These are phyloP conservation scores for Scomber colias DNA, from an alignment of 2,113 vertebrate species.

Conservation along the genomic window DNA sequence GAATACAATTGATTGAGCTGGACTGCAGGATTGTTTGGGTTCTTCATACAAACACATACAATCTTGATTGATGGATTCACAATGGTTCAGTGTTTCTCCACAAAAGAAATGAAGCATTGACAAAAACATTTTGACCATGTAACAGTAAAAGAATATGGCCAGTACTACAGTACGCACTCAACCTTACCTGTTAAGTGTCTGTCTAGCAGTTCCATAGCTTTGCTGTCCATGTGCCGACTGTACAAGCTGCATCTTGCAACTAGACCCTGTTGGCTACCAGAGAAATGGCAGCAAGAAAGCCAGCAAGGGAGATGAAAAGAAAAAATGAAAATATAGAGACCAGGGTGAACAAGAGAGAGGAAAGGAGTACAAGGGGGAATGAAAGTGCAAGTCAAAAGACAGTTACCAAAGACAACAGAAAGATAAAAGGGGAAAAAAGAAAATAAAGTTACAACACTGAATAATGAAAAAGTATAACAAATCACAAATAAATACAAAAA, in stretches of 20 bases:
- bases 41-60: no score
- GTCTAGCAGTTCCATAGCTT: constrained; percentile 41
- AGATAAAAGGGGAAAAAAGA: constrained; percentile 9
- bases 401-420: neutral
- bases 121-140: no score
- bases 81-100: no score
- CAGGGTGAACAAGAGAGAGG: neutral
- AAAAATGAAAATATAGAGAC: neutral
- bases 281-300: constrained; percentile 29
- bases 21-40: no score
- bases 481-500: constrained; percentile 13
- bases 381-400: constrained; percentile 9
- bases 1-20: no score
- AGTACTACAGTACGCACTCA: neutral
- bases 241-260: constrained; percentile 79
- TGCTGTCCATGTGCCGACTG: constrained; percentile 78
- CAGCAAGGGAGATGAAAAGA: constrained; percentile 18
- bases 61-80: no score
- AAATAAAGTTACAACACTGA: constrained; percentile 44
- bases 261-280: constrained; percentile 73
- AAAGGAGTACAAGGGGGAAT: neutral
- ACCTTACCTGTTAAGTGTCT: constrained; percentile 67
- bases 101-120: no score
- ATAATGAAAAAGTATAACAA: constrained; percentile 24
- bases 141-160: neutral